phyloP scores from a whole-genome alignment of 2,113 vertebrate genomes.

The Pleuronectes platessa region DNA sequence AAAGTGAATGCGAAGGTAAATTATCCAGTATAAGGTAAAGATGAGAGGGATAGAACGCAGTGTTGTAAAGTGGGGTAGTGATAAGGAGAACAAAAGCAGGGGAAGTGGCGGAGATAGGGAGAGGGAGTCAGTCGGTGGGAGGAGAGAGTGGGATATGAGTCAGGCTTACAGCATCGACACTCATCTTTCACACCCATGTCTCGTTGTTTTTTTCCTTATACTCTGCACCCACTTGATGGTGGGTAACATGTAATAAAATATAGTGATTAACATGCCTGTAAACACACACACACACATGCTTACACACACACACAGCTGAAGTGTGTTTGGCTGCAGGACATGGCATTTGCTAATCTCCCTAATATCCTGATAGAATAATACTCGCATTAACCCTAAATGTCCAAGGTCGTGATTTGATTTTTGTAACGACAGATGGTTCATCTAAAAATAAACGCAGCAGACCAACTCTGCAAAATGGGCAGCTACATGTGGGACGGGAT shows the following conservation, averaged over 20 bases:
- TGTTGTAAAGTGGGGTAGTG: slow-evolving; percentile 17
- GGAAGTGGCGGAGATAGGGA: neutral
- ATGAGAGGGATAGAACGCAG: slow-evolving; percentile 2
- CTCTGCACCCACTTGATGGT: slow-evolving; percentile 31
- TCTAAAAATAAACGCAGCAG: slow-evolving; percentile 65
- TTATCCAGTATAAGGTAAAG: neutral
- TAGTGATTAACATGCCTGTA: neutral
- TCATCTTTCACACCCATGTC: slow-evolving; percentile 63
- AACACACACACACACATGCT: slow-evolving; percentile 14
- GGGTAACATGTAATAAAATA: slow-evolving; percentile 9
- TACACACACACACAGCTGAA: neutral
- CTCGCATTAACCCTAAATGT: slow-evolving; percentile 10
- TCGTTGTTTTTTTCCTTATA: slow-evolving; percentile 61
- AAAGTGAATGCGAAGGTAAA: neutral
- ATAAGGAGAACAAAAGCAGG: slow-evolving; percentile 50
- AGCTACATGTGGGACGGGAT: slow-evolving; percentile 71
- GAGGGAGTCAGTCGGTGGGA: slow-evolving; percentile 37
- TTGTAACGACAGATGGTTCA: slow-evolving; percentile 65
- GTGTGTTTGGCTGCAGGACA: neutral
- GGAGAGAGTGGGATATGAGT: slow-evolving; percentile 60
- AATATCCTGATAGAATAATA: slow-evolving; percentile 18
- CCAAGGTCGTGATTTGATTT: slow-evolving; percentile 36
- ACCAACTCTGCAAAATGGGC: slow-evolving; percentile 48
- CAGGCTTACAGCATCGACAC: slow-evolving; percentile 54
- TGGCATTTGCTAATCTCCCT: slow-evolving; percentile 25